Percentiles rank a stretch among this genome's conserved stretches.
phyloP scores from a whole-genome alignment of 2,888 invertebrate genomes.

The Scaptomyza parva region DNA sequence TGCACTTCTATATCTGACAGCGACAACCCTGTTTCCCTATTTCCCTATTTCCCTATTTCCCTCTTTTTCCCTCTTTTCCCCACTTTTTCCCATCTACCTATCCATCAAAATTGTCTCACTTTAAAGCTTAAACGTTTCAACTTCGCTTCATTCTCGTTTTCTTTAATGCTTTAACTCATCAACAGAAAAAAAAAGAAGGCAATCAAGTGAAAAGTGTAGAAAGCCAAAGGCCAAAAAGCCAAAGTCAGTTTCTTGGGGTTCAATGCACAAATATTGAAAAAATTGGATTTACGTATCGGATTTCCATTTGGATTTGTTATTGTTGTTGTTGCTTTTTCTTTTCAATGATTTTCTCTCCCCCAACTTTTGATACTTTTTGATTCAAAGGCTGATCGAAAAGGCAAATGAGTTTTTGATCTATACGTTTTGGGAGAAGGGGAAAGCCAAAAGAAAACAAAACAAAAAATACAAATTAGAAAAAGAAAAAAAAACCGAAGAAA shows the following conservation, averaged over 20 bases:
- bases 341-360: background rate
- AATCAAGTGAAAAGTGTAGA: constrained; percentile 57
- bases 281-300: constrained; percentile 33
- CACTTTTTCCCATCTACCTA: background rate
- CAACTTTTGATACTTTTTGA: background rate
- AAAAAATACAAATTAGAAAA: constrained; percentile 9
- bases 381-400: constrained; percentile 23
- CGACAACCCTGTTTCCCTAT: too few species aligned
- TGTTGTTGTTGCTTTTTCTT: too few species aligned
- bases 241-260: constrained; percentile 10
- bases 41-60: background rate
- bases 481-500: background rate
- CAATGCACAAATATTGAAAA: constrained; percentile 15
- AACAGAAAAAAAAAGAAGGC: constrained; percentile 14
- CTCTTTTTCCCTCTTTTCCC: background rate
- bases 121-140: constrained; percentile 37
- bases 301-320: constrained; percentile 21
- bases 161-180: constrained; percentile 15
- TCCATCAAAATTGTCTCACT: background rate
- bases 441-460: constrained; percentile 15
- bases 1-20: too few species aligned
- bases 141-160: constrained; percentile 11
- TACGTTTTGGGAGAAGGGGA: background rate
- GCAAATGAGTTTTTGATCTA: constrained; percentile 45
- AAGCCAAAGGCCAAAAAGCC: constrained; percentile 45